phyloP scores from a whole-genome alignment of 2,797 vertebrate species.

The Acanthurus tractus region DNA sequence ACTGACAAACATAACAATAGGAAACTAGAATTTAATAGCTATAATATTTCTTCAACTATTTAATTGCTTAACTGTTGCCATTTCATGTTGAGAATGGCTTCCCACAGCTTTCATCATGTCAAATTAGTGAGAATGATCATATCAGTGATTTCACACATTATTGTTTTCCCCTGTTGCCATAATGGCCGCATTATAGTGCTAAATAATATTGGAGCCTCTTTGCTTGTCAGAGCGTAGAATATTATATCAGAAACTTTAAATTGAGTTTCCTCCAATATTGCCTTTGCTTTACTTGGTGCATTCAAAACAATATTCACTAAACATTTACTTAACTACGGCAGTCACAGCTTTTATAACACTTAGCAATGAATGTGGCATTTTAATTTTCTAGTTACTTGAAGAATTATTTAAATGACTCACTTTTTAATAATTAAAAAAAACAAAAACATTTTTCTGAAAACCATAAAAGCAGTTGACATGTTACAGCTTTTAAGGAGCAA shows the following conservation, averaged over 20 bases:
- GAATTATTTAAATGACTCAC: not conserved
- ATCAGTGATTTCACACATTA: constrained; percentile 36
- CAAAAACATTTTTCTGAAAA: not conserved
- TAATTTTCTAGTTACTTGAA: not conserved
- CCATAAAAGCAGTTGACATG: constrained; percentile 1
- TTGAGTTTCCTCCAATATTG: constrained; percentile 9
- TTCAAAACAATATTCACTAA: constrained; percentile 8
- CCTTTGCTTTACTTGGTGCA: constrained; percentile 6
- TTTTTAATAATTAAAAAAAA: not conserved
- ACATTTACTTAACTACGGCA: constrained; percentile 13
- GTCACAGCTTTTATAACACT: constrained; percentile 5
- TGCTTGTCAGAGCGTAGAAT: constrained; percentile 5
- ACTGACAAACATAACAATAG: constrained; percentile 10
- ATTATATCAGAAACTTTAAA: constrained; percentile 37
- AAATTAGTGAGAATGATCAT: constrained; percentile 37
- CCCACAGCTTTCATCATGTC: constrained; percentile 45
- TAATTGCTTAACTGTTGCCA: constrained; percentile 39
- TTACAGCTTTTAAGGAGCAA: constrained; percentile 23
- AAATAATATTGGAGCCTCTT: constrained; percentile 24
- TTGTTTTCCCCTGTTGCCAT: constrained; percentile 21
- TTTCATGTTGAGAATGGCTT: constrained; percentile 29
- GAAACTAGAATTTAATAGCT: constrained; percentile 27
- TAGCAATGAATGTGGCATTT: not conserved
- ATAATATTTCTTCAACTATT: constrained; percentile 23
- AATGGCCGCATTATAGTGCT: constrained; percentile 30